A percentile compares a stretch with the other conserved stretches of the same genome.
Conservation (phyloP, 2,113 vertebrate species). For the Donacobius atricapilla region DNA sequence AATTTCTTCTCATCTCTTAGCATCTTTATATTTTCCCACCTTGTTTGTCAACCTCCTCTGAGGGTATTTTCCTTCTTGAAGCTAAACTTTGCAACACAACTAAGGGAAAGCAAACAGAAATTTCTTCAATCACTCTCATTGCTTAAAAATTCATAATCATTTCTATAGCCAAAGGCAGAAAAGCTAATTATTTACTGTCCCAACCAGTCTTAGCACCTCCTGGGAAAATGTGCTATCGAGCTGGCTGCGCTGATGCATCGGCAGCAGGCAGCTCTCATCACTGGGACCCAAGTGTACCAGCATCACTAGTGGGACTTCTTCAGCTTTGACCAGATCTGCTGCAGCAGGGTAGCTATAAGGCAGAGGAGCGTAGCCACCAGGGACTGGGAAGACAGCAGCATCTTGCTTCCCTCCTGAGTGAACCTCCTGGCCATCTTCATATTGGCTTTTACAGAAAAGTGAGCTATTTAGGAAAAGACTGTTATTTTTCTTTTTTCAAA, state of each 20-base stretch:
- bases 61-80: slow-evolving; percentile 50
- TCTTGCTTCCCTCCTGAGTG: not conserved
- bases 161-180: slow-evolving; percentile 69
- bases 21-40: slow-evolving; percentile 37
- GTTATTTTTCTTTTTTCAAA: not conserved
- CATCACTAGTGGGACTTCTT: slow-evolving; percentile 9
- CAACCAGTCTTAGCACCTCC: slow-evolving; percentile 56
- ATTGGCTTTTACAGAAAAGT: not conserved
- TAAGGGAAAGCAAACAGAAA: slow-evolving; percentile 68
- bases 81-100: slow-evolving; percentile 46
- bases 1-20: not conserved
- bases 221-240: slow-evolving; percentile 7
- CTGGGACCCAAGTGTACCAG: not conserved
- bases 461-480: not conserved
- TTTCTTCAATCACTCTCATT: slow-evolving; percentile 63
- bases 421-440: not conserved
- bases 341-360: slow-evolving; percentile 27
- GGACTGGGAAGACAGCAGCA: not conserved
- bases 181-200: slow-evolving; percentile 76
- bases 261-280: not conserved
- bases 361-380: not conserved
- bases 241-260: not conserved
- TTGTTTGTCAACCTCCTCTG: slow-evolving; percentile 53
- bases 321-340: slow-evolving; percentile 57
- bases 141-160: slow-evolving; percentile 76